Conservation (phyloP, 2,797 vertebrate species). For the Melanotaenia boesemani region DNA sequence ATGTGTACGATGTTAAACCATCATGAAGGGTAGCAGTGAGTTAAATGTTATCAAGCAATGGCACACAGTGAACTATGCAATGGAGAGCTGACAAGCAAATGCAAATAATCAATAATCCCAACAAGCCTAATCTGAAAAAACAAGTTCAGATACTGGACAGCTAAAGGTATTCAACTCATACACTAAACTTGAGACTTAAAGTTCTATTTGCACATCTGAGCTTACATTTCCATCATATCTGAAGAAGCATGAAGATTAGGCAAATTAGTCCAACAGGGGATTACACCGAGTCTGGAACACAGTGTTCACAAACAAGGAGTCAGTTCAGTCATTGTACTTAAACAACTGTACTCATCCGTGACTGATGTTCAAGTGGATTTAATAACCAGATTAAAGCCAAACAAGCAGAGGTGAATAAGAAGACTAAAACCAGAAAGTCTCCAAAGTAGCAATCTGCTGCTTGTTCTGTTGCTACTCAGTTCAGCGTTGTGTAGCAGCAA, state of each 20-base stretch:
- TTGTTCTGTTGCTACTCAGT: not conserved
- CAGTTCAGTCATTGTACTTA: conserved; percentile 2
- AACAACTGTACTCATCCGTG: conserved; percentile 14
- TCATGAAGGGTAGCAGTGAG: conserved; percentile 49
- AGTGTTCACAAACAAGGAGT: conserved; percentile 22
- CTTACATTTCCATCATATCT: conserved; percentile 6
- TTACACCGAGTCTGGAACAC: conserved; percentile 12
- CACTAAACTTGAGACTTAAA: conserved; percentile 1
- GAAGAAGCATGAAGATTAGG: conserved; percentile 20
- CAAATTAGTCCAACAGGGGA: conserved; percentile 20
- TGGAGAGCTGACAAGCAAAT: conserved; percentile 57
- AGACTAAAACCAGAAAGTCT: not conserved
- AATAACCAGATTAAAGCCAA: conserved; percentile 11
- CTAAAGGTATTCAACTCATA: not conserved
- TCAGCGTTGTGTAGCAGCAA: not conserved
- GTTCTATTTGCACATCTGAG: not conserved
- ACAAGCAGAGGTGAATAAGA: not conserved
- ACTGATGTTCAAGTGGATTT: conserved; percentile 25
- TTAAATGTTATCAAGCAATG: conserved; percentile 66
- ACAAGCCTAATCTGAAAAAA: not conserved
- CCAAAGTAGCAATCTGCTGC: not conserved
- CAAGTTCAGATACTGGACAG: not conserved
- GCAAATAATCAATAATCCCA: conserved; percentile 7
- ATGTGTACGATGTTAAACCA: conserved; percentile 34
- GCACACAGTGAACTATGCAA: conserved; percentile 60